Percentiles rank a stretch among this genome's conserved stretches.
These are phyloP conservation scores for Tanypteryx hageni DNA, from an alignment of 2,888 invertebrate genomes.

Conservation along the genomic window DNA sequence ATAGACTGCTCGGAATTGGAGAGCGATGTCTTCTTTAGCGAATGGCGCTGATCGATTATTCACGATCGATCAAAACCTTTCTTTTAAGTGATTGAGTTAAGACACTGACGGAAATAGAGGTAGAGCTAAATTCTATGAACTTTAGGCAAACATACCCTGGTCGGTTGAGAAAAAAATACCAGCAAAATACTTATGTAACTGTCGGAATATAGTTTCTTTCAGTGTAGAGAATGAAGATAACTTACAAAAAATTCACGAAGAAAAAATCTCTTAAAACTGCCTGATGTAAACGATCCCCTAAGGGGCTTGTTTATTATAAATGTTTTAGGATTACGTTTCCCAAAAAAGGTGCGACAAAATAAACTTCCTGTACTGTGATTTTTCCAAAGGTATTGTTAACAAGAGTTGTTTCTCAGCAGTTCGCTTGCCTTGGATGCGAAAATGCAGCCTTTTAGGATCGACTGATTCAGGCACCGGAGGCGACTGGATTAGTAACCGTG, in stretches of 20 bases:
- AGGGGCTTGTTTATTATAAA: too few relatives aligned
- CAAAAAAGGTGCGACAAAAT: too few relatives aligned
- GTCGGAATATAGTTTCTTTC: not conserved
- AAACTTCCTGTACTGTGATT: too few relatives aligned
- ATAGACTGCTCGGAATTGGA: not conserved
- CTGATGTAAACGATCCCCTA: not conserved
- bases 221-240: not conserved
- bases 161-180: constrained; percentile 20
- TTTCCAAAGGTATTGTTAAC: too few relatives aligned
- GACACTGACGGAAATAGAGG: constrained; percentile 53
- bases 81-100: not conserved
- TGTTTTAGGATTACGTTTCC: too few relatives aligned
- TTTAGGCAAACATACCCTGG: constrained; percentile 49
- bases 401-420: too few relatives aligned
- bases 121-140: constrained; percentile 32
- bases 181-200: not conserved
- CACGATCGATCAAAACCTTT: not conserved
- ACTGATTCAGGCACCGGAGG: too few relatives aligned
- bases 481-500: too few relatives aligned
- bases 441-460: too few relatives aligned
- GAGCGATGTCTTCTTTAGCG: not conserved
- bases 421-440: too few relatives aligned
- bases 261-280: not conserved
- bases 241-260: not conserved
- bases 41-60: not conserved